phyloP scores from a whole-genome alignment of 2,797 vertebrate genomes.

The Eospalax fontanierii region DNA sequence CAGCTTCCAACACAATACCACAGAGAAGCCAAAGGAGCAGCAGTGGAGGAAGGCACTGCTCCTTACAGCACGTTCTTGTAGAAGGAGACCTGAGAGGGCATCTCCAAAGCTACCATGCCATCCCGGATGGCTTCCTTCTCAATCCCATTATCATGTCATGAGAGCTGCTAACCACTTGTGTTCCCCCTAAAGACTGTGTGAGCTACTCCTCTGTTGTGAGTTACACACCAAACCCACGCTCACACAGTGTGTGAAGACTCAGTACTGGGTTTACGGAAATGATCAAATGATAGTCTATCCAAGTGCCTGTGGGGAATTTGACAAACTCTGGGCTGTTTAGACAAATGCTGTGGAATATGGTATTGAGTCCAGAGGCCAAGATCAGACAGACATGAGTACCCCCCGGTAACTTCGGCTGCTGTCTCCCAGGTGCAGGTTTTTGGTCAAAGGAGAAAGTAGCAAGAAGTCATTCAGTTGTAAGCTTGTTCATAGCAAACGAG shows the following conservation, averaged over 20 bases:
- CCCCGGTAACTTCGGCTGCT: fast-evolving
- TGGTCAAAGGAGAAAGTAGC: not conserved
- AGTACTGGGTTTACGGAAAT: slow-evolving; percentile 36
- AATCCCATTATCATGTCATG: not conserved
- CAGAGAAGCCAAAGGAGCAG: not conserved
- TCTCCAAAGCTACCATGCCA: not conserved
- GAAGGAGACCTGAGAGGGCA: not conserved
- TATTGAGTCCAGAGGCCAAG: not conserved
- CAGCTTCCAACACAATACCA: not conserved
- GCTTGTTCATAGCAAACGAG: not conserved
- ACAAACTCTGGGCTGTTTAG: not conserved
- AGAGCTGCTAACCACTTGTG: not conserved
- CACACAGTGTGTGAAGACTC: not conserved
- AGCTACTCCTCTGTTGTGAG: not conserved
- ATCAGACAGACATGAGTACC: not conserved
- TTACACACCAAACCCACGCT: not conserved
- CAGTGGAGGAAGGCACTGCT: not conserved
- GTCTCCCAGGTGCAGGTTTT: not conserved
- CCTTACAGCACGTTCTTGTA: not conserved
- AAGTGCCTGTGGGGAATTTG: slow-evolving; percentile 26
- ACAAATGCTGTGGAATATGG: not conserved
- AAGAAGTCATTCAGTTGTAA: not conserved
- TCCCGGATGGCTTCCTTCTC: not conserved
- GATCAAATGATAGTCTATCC: slow-evolving; percentile 5
- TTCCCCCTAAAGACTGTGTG: not conserved